A percentile compares a stretch with the other conserved stretches of the same genome.
phyloP scores from a whole-genome alignment of 2,113 vertebrate genomes.

The Ibidorhyncha struthersii region DNA sequence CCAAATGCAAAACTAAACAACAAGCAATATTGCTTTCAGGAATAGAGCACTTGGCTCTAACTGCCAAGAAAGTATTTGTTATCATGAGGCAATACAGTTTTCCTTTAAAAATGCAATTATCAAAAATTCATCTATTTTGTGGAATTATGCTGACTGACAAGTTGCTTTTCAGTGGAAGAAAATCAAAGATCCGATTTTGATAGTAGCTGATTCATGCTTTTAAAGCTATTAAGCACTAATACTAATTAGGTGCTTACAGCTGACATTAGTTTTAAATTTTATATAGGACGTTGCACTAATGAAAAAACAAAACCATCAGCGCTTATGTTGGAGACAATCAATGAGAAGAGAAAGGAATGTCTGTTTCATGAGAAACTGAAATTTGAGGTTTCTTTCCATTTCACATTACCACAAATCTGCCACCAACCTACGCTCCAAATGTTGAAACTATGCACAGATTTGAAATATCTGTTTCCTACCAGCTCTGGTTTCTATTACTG shows the following conservation, averaged over 20 bases:
- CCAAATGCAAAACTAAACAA: background rate
- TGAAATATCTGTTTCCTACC: background rate
- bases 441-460: background rate
- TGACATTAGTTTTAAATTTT: background rate
- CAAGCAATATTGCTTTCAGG: background rate
- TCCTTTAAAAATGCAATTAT: background rate
- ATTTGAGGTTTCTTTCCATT: background rate
- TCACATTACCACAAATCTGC: slow-evolving; percentile 16
- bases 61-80: background rate
- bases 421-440: slow-evolving; percentile 32
- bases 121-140: background rate
- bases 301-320: background rate
- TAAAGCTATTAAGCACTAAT: background rate
- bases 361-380: background rate
- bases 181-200: background rate
- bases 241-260: background rate
- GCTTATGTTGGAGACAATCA: background rate
- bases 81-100: background rate
- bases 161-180: background rate
- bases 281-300: background rate
- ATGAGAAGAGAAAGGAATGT: background rate
- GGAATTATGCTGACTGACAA: background rate
- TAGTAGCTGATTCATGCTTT: background rate
- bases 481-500: background rate
- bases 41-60: background rate